phyloP scores from a whole-genome alignment of 2,113 vertebrate species.

The Oreocharis arfaki region DNA sequence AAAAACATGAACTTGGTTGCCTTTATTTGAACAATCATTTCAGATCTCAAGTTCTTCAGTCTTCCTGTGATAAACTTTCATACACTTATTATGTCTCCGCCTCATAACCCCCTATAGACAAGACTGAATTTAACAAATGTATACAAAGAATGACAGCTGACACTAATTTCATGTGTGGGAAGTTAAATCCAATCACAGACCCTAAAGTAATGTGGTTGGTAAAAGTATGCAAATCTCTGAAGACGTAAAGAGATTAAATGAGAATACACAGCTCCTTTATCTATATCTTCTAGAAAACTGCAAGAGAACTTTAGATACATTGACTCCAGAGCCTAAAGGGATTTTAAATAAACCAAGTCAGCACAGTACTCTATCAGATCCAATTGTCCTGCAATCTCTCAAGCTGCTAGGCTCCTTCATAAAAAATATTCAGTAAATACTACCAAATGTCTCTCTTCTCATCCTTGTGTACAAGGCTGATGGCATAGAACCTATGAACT shows the following conservation, averaged over 20 bases:
- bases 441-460: neutral
- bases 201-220: constrained; percentile 30
- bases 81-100: constrained; percentile 24
- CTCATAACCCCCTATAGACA: constrained; percentile 27
- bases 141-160: constrained; percentile 65
- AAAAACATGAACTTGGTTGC: constrained; percentile 23
- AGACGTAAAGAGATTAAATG: constrained; percentile 52
- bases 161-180: constrained; percentile 60
- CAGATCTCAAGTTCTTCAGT: neutral
- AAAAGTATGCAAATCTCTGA: constrained; percentile 55
- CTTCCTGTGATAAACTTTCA: constrained; percentile 37
- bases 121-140: constrained; percentile 65
- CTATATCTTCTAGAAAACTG: neutral
- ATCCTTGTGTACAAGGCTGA: neutral
- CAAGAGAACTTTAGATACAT: constrained; percentile 1
- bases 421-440: constrained; percentile 25
- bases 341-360: constrained; percentile 45
- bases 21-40: constrained; percentile 33
- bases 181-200: constrained; percentile 66
- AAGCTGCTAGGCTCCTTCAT: neutral
- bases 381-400: neutral
- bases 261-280: constrained; percentile 11
- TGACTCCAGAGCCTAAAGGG: neutral
- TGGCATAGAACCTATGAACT: neutral
- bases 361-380: neutral